phyloP scores from a whole-genome alignment of 2,113 vertebrate species.

The Passer montanus region DNA sequence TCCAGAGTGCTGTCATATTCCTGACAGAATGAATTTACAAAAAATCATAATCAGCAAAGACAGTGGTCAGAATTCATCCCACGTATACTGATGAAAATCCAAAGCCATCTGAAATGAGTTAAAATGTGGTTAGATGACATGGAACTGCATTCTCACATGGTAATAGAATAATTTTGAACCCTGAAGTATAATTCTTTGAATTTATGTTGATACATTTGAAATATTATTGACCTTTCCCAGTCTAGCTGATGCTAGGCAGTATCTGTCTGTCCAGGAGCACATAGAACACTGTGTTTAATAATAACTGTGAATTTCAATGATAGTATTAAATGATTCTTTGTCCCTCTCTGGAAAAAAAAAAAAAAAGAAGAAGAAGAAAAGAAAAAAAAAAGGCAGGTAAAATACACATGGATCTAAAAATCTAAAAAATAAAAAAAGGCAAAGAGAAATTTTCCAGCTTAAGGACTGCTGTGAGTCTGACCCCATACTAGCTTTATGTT shows the following conservation, averaged over 20 bases:
- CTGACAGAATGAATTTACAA: background rate
- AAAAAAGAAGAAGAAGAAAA: too few species aligned
- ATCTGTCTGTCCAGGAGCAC: background rate
- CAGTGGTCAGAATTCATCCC: background rate
- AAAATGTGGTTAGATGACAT: background rate
- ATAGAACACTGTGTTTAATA: background rate
- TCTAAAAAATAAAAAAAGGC: background rate
- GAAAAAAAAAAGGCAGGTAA: accelerated
- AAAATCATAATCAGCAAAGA: background rate
- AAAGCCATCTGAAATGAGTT: background rate
- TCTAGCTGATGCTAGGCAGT: background rate
- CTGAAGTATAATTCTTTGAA: background rate
- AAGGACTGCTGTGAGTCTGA: background rate
- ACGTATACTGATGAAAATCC: background rate
- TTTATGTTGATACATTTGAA: background rate
- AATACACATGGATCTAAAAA: background rate
- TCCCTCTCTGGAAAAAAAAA: background rate
- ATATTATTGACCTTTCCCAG: background rate
- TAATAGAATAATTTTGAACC: background rate
- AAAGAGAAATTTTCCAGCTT: background rate
- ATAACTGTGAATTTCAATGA: background rate
- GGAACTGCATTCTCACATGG: background rate
- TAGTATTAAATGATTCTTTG: background rate
- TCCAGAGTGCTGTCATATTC: background rate
- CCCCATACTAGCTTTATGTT: background rate